Percentiles rank a stretch among this genome's conserved stretches.
Conservation (phyloP, 35 echinoderm and acorn worm species). For the Strongylocentrotus purpuratus region DNA sequence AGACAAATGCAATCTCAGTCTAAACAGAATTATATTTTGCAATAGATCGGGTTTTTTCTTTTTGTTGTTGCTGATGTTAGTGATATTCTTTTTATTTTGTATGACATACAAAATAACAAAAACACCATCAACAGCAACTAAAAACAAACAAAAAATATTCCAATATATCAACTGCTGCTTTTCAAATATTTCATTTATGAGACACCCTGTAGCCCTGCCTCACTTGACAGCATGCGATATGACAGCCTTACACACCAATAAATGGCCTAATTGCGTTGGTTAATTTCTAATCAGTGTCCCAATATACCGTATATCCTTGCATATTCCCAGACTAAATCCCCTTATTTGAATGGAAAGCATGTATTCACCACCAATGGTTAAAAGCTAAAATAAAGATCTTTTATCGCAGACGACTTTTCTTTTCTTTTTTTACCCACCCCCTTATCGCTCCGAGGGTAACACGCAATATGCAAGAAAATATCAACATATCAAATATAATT, state of each 20-base stretch:
- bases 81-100: too few relatives aligned
- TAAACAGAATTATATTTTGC: too few relatives aligned
- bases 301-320: conserved; percentile 36
- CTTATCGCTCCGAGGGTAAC: not conserved
- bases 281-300: conserved; percentile 44
- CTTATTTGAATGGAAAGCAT: not conserved
- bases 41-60: too few relatives aligned
- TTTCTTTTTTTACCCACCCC: not conserved
- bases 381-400: not conserved
- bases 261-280: conserved; percentile 38
- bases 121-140: too few relatives aligned
- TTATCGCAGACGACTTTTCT: not conserved
- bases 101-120: too few relatives aligned
- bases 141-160: too few relatives aligned
- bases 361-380: not conserved
- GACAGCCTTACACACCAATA: conserved; percentile 23
- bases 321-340: conserved; percentile 5
- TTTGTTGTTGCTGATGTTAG: too few relatives aligned
- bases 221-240: not conserved
- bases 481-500: not conserved
- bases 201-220: not conserved
- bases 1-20: too few relatives aligned
- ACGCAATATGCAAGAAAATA: conserved; percentile 18
- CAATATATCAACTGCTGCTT: too few relatives aligned
- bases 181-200: not conserved